Base-by-base conservation (phyloP, 1,140 invertebrate genomes). In the Piezodorus guildinii region DNA sequence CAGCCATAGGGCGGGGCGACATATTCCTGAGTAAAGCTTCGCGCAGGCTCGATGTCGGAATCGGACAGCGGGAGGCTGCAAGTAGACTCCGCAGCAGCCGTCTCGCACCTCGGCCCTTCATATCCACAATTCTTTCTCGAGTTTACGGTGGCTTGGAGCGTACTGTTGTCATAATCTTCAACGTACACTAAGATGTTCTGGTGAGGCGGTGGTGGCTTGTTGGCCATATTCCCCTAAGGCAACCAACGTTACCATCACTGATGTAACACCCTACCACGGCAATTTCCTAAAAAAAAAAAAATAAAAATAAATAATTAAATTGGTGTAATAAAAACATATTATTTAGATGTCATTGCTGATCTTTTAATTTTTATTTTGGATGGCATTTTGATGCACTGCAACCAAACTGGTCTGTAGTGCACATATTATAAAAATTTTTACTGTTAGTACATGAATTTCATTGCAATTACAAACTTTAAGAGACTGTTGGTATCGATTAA, bases 1-100 rank as follows among this genome's bases (percentile, higher is more conserved):
- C 80, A 82, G 34, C 80, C 79, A 71, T 75, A 77, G 45, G 80
- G 80, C 60, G 81, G 76, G 58, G 73, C 73, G 60, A 76, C 52
- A 51, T 61, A 16, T 16, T 45, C 54, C 9, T 23, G 46, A 75
- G 71, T 70, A 72, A 74, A 64, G 75, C 71, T 52, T 39, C 34
- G 34, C 74, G 73, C 69, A 74, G 72, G 45, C 73, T 73, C 45
- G 66, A 54, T 43, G 66, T 60, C 59, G 67, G 70, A 17, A 51
- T 65, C 54, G 62, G 68, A 60, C 72, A 70, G 43, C 70, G 70
- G 51, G 72, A 70, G 15, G 66, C 75, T 75, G 67, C 75, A 77
- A 65, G 74, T 76, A 0, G 75, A 76, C 67, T 77, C 76, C 15
- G 75, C 76, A 61, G 75, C 69, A 23, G 52, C 76, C 52, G 76